Evolutionary conservation across 2,888 invertebrate species (phyloP), one percentile per base, ranked within the genome.

Genomic region (Eilema depressum): DNA sequence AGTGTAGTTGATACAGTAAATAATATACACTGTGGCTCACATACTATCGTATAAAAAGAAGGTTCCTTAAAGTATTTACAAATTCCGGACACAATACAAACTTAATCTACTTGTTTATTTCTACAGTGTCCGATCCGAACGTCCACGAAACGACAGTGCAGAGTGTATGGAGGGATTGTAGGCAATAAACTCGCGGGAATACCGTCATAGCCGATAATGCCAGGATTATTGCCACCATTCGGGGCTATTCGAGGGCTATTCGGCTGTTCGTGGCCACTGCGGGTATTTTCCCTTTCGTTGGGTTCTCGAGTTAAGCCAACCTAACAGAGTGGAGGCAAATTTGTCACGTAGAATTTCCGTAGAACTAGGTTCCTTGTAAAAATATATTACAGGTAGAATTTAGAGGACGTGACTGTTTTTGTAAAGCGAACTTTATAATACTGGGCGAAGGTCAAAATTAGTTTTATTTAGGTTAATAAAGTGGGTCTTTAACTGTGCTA

Each of bases 161-260:
- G 53, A 66, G 70, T 60, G 64, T 64, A 64, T 64, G 63, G 59
- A 14, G n/a, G 61, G 71, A 61, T 74, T 72, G 66, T 53, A 68
- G 59, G 81, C 73, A 64, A 80, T 80, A 83, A 78, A 75, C 70
- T 75, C 72, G 76, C 71, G 64, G 33, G 72, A 73, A 71, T 69
- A 74, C 72, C 74, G 62, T 74, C 79, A 77, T 76, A 77, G 83
- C 77, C 79, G 71, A 83, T 80, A 82, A 81, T 75, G 73, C 76
- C 65, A 64, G 72, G 76, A 77, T 83, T 83, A 80, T 74, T 41
- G 64, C 25, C 70, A 61, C 70, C 69, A 71, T 67, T 69, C 72
- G 41, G 56, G 41, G 56, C 37, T 41, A 41, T 47, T 47, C 47
- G 47, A 20, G 41, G 41, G 37, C 33, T 59, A 30, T 41, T 64